Evolutionary conservation across 1,140 invertebrate genomes (phyloP), one percentile per base, ranked within the genome.

Genomic region (Drosophila serrata): DNA sequence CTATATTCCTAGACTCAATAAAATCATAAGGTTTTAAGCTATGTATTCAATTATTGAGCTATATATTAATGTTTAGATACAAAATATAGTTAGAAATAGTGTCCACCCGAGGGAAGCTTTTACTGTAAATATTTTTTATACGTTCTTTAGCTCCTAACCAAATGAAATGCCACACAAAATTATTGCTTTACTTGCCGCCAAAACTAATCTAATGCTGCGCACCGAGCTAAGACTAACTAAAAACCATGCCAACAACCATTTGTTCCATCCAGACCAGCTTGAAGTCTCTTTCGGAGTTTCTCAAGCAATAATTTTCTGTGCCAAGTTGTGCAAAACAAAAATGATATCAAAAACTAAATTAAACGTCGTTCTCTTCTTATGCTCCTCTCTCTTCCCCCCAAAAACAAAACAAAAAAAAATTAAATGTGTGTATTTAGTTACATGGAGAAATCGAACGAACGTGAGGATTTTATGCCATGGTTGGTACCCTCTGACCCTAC

Each of bases 401-500:
- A 49, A 48, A 46, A 31, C 39, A 53, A 78, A 61, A 68, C 33
- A n/a, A 24, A 55, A 70, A 68, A 67, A 67, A 68, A 3, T 37
- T 55, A 65, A 40, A 62, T 45, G 56, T 53, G 56, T 56, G 49
- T 70, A 40, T 87, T 90, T 95, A 95, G 95, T 95, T 95, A 94
- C 94, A 94, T 95, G 95, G 95, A 95, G 94, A 95, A 95, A 94
- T 90, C 93, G 81, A 94, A 94, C 93, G 95, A 95, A 67, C 91
- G 88, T 93, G 95, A 95, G 95, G 95, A 95, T 93, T 95, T 95
- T 94, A 94, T 95, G 92, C 95, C 95, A 94, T 95, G 95, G 95
- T 95, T 95, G 95, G 95, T 95, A 95, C 92, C 76, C 62, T 53
- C 49, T 65, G 75, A 63, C 61, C 57, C 39, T 27, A 29, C 69